Conservation (phyloP, 2,888 invertebrate species). For the Agelastica alni region DNA sequence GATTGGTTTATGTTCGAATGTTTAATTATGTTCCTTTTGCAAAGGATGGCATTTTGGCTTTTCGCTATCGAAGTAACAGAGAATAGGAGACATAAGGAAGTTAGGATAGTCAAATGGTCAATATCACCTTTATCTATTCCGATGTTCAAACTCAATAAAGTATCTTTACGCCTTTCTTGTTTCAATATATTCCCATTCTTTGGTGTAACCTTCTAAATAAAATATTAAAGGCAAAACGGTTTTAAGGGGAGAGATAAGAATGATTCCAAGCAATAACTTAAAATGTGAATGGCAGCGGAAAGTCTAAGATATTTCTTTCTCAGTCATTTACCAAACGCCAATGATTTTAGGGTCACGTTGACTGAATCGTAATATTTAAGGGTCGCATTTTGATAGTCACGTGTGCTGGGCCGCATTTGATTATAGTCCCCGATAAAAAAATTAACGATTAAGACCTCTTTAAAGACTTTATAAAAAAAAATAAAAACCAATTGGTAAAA, state of each 20-base stretch:
- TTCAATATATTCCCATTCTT: not conserved
- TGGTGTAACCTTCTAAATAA: not conserved
- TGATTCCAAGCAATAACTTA: not conserved
- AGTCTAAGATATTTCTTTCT: too few species aligned
- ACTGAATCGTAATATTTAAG: too few species aligned
- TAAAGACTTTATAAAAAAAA: too few species aligned
- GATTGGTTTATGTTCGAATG: constrained; percentile 8
- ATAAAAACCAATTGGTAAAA: too few species aligned
- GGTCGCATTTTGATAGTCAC: too few species aligned
- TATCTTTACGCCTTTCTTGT: not conserved
- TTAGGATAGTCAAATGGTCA: not conserved
- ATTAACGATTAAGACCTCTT: too few species aligned
- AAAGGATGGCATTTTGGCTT: constrained; percentile 9
- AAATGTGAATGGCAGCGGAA: too few species aligned
- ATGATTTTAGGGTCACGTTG: too few species aligned
- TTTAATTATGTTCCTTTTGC: constrained; percentile 10
- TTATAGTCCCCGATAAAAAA: too few species aligned
- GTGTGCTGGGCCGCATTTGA: too few species aligned
- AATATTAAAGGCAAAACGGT: not conserved
- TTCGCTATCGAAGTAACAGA: constrained; percentile 3
- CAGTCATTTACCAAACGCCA: too few species aligned
- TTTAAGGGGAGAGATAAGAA: not conserved
- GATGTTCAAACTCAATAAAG: constrained; percentile 10
- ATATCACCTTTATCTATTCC: constrained; percentile 4
- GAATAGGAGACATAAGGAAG: constrained; percentile 5